phyloP scores from a whole-genome alignment of 1,140 invertebrate species.

The Pollicipes pollicipes region DNA sequence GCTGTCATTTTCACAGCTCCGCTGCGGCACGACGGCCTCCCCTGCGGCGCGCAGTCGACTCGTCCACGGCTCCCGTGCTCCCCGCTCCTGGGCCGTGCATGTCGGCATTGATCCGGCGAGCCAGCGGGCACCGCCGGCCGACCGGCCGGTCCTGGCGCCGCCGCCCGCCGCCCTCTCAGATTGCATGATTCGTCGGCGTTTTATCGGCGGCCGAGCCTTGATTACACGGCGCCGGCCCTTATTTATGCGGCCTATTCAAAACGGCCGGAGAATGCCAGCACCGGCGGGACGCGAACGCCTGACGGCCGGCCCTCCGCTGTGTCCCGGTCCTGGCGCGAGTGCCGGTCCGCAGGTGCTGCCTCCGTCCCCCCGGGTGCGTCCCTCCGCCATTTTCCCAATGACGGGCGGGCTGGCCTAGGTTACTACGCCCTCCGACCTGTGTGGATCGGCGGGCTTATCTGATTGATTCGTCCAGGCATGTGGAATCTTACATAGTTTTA shows the following conservation, averaged over 20 bases:
- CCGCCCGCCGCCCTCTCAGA: background rate
- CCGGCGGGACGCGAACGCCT: background rate
- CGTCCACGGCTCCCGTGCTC: background rate
- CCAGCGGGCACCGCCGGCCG: too few species aligned
- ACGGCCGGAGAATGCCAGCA: background rate
- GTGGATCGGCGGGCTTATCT: too few species aligned
- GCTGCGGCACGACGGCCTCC: background rate
- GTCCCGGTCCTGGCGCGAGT: background rate
- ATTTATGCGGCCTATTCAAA: background rate
- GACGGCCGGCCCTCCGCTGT: background rate
- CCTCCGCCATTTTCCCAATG: constrained; percentile 1
- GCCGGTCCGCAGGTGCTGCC: background rate
- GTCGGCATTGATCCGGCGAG: background rate
- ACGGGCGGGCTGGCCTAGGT: too few species aligned
- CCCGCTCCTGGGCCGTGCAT: background rate
- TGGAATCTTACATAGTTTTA: too few species aligned
- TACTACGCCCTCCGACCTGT: too few species aligned
- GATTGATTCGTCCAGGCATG: too few species aligned
- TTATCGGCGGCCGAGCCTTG: background rate
- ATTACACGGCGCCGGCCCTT: background rate
- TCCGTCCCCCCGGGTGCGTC: background rate
- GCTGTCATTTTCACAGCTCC: too few species aligned
- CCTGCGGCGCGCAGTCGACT: background rate
- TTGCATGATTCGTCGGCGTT: background rate
- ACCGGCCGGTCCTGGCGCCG: too few species aligned